These are phyloP conservation scores for Podilymbus podiceps DNA, from an alignment of 2,113 vertebrate species.

Conservation along the genomic window DNA sequence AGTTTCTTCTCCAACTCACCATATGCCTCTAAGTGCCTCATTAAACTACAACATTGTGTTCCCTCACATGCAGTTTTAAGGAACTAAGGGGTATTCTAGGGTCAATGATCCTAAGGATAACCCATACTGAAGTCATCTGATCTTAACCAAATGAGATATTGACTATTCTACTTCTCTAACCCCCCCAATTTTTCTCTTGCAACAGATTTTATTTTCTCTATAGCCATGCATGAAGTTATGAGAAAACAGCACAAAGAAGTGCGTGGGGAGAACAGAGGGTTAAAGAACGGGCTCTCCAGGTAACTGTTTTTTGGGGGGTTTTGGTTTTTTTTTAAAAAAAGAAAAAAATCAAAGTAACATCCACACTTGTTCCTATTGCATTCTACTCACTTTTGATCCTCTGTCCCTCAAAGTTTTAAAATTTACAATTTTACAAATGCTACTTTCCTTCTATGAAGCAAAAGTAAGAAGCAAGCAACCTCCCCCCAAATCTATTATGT, in stretches of 20 bases:
- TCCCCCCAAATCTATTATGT: fast-evolving
- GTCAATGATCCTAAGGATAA: neutral
- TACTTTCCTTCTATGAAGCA: neutral
- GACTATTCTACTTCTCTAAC: neutral
- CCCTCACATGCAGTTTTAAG: neutral
- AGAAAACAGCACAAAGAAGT: neutral
- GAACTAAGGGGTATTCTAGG: neutral
- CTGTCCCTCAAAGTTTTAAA: neutral
- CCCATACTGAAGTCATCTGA: neutral
- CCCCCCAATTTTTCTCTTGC: fast-evolving
- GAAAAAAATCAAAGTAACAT: neutral
- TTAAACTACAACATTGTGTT: neutral
- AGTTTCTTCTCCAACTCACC: neutral
- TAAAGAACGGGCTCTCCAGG: neutral
- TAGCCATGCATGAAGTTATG: neutral
- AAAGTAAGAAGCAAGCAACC: neutral
- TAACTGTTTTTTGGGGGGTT: too few relatives aligned
- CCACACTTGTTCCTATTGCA: neutral
- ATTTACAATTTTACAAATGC: neutral
- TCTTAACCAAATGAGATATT: neutral
- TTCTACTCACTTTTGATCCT: neutral
- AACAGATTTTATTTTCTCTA: neutral
- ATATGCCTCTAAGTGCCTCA: neutral
- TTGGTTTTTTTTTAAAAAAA: neutral
- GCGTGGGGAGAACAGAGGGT: fast-evolving